Evolutionary conservation across 2,888 invertebrate species (phyloP).

Genomic region (Scaptomyza reducta): DNA sequence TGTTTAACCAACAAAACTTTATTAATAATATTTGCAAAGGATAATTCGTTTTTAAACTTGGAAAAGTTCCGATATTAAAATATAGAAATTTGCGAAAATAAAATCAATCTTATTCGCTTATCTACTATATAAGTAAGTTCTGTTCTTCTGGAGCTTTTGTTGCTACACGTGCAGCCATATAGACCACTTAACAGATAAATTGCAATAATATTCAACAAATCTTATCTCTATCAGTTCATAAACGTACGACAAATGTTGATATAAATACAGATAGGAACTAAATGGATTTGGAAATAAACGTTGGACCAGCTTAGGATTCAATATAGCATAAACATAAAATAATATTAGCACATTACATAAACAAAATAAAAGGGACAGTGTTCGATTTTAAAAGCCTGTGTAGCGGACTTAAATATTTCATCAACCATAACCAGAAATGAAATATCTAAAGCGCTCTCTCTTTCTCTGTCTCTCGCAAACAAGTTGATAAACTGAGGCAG

Average conservation of each 20-base stretch:
- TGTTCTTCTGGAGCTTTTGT: conserved; percentile 9
- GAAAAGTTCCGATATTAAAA: too few species aligned
- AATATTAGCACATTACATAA: background rate
- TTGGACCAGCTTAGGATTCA: background rate
- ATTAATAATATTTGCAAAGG: too few species aligned
- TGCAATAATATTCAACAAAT: conserved; percentile 25
- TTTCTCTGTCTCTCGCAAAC: background rate
- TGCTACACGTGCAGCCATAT: conserved; percentile 10
- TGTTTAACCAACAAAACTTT: too few species aligned
- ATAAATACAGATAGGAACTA: conserved; percentile 23
- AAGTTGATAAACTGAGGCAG: conserved; percentile 38
- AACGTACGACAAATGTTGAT: background rate
- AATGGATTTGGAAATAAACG: background rate
- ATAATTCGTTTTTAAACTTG: too few species aligned
- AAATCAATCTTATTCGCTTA: conserved; percentile 2
- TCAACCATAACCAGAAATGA: conserved; percentile 25
- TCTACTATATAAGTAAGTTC: background rate
- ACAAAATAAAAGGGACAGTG: background rate
- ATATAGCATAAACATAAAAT: background rate
- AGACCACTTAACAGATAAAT: conserved; percentile 14
- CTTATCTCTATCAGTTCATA: conserved; percentile 46
- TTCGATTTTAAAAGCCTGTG: background rate
- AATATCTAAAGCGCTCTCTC: conserved; percentile 18
- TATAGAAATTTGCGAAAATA: too few species aligned
- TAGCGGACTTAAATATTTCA: conserved; percentile 20